Evolutionary conservation across 2,888 invertebrate genomes (phyloP).

Genomic region (Tanytarsus gracilentus): DNA sequence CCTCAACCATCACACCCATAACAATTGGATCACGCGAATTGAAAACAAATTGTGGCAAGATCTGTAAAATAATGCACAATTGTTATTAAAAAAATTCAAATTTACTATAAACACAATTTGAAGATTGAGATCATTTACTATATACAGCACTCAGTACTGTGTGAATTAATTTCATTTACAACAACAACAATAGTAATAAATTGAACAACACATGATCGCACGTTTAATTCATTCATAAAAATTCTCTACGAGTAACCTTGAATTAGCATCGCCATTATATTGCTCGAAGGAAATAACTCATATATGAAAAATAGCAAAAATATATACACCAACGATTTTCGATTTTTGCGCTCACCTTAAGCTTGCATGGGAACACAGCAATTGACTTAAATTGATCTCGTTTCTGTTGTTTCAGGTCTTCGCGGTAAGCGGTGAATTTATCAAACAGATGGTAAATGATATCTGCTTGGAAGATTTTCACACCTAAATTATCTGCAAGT

Average conservation of each 20-base stretch:
- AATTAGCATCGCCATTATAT: too few relatives aligned
- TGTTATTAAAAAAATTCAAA: background rate
- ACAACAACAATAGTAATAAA: background rate
- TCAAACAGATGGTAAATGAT: slow-evolving; percentile 99
- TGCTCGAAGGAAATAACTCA: background rate
- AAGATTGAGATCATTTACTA: too few relatives aligned
- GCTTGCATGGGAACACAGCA: slow-evolving; percentile 97
- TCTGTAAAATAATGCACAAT: slow-evolving; percentile 41
- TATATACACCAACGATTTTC: too few relatives aligned
- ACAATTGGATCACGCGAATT: slow-evolving; percentile 98
- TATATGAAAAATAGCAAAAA: background rate
- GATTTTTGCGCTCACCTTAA: too few relatives aligned
- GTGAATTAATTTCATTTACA: background rate
- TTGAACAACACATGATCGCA: too few relatives aligned
- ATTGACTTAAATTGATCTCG: slow-evolving; percentile 93
- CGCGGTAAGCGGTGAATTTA: slow-evolving; percentile 86
- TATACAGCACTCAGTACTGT: background rate
- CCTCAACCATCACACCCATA: slow-evolving; percentile 89
- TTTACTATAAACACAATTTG: background rate
- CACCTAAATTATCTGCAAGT: slow-evolving; percentile 85
- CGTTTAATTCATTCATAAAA: background rate
- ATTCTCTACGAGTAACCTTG: background rate
- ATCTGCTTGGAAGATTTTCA: slow-evolving; percentile 96
- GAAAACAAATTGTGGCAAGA: slow-evolving; percentile 84
- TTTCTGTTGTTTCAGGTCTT: slow-evolving; percentile 81